Evolutionary conservation across 2,797 vertebrate species (phyloP), one percentile per base, ranked within the genome.

Genomic region (Nannoperca australis): DNA sequence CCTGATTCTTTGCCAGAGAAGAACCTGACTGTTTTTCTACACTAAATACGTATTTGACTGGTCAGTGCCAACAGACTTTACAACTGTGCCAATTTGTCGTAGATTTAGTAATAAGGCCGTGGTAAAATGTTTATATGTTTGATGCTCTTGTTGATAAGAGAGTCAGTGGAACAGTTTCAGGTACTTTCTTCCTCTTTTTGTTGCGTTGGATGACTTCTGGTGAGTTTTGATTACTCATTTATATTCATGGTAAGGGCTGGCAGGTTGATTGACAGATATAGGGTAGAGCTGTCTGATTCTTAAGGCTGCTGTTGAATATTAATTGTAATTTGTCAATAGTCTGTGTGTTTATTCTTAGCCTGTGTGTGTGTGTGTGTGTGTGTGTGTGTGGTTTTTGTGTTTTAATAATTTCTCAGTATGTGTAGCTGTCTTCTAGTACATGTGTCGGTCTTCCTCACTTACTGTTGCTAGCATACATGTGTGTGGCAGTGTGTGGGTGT

Each of bases 201-300:
- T 22, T 12, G 4, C 27, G 13, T 24, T 53, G 20, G 22, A 69
- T 15, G 45, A 76, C 51, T 54, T 66, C 40, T 50, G 24, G 20
- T 49, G 32, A 38, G 42, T 50, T n/a, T 24, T 54, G 50, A 66
- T 77, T 61, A 2, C 60, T 81, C 58, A 70, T 79, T 84, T 82
- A 70, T 79, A 85, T 82, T 85, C 51, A 78, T 50, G 82, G 27
- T 44, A 42, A 32, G 27, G 36, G 1, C 34, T 64, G 62, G 27
- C 72, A 69, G 76, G 24, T 3, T 89, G 90, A 93, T 78, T 81
- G 89, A 79, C 84, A 79, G 53, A 40, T 78, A 36, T 78, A 40
- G 83, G 50, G 81, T 34, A 32, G 55, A 80, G 61, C 51, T 60
- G 54, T 67, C 24, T 60, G 18, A 59, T 58, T 61, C 65, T 53